Percentiles rank a stretch among this genome's conserved stretches.
phyloP scores from a whole-genome alignment of 2,113 vertebrate genomes.

The Zeus faber region DNA sequence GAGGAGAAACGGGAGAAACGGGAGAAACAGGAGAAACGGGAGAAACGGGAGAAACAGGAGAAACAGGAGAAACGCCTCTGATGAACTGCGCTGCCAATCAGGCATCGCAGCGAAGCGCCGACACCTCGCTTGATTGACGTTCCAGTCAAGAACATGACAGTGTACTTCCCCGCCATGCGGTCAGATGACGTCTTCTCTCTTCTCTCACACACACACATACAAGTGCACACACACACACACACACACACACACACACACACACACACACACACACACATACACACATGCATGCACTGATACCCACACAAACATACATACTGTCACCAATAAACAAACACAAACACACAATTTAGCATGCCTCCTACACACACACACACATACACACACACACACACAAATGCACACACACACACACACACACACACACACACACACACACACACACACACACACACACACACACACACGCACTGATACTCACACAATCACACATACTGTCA shows the following conservation, averaged over 20 bases:
- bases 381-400: background rate
- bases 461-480: background rate
- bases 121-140: conserved; percentile 51
- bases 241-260: background rate
- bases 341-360: too few relatives aligned
- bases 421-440: too few relatives aligned
- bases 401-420: conserved; percentile 10
- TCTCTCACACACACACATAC: conserved; percentile 3
- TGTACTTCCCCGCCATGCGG: conserved; percentile 31
- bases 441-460: background rate
- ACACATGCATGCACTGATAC: background rate
- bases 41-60: background rate
- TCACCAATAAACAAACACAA: background rate
- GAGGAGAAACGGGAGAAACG: background rate
- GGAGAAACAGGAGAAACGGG: background rate
- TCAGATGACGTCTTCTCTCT: conserved; percentile 39
- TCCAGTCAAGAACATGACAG: conserved; percentile 52
- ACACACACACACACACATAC: background rate
- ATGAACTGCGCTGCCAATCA: conserved; percentile 30
- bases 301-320: background rate
- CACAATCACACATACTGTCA: conserved; percentile 14
- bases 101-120: conserved; percentile 12
- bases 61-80: conserved; percentile 12
- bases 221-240: background rate
- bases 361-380: background rate